Conservation (phyloP, 2,797 vertebrate genomes). For the Onychomys torridus region DNA sequence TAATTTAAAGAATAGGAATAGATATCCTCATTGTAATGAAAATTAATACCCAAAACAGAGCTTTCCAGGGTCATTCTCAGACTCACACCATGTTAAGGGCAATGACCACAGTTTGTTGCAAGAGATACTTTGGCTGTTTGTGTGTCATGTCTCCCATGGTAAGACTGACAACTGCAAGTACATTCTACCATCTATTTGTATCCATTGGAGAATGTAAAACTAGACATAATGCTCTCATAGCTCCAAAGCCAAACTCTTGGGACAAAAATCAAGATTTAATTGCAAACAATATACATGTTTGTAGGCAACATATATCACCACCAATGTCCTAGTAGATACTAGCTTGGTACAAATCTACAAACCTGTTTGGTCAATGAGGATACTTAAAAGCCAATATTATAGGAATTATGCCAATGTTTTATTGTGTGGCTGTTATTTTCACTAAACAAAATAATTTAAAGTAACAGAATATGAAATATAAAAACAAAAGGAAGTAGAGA, state of each 20-base stretch:
- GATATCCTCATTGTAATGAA: not conserved
- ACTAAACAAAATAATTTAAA: not conserved
- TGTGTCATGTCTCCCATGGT: not conserved
- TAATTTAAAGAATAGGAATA: not conserved
- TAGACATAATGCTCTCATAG: not conserved
- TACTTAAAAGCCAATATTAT: not conserved
- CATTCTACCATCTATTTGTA: too few relatives aligned
- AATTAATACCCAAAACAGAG: not conserved
- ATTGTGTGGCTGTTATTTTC: not conserved
- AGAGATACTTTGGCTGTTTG: not conserved
- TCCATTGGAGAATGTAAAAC: not conserved
- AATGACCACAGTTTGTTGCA: not conserved
- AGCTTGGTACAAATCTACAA: not conserved
- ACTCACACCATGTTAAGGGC: not conserved
- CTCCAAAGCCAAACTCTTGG: not conserved
- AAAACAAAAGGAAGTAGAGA: not conserved
- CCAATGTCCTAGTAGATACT: not conserved
- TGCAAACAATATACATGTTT: not conserved
- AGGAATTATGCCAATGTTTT: not conserved
- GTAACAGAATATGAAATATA: not conserved
- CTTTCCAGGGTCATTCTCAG: too few relatives aligned
- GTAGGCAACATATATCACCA: not conserved
- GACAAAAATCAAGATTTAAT: not conserved
- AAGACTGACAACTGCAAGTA: not conserved
- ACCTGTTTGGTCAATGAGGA: not conserved